Base-by-base conservation (phyloP, 2,888 invertebrate species). In the Agonopterix arenella region DNA sequence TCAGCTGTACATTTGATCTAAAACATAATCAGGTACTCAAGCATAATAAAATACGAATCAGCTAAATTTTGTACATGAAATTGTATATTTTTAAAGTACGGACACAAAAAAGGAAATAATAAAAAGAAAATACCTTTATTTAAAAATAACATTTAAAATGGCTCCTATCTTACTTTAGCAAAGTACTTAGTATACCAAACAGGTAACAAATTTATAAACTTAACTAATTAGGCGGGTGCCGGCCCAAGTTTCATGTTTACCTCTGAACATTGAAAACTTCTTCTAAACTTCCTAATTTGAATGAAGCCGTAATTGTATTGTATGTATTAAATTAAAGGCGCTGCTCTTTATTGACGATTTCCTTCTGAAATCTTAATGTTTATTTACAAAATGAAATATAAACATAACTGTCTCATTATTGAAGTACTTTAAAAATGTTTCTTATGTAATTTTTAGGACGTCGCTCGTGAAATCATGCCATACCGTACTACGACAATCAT, bases 171-270 rank as follows among this genome's bases (percentile, higher is more conserved):
- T 28, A 28, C 28, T 28, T 59, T 28, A 28, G 28, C 60, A 57
- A 70, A 67, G 73, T 71, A 80, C 75, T 83, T 83, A 79, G 80
- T 82, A 80, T 83, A 84, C 76, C 81, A 83, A 84, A 83, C 84
- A 82, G 80, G 84, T 77, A 83, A 80, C 83, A 84, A 83, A 82
- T 84, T 84, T 81, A 78, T 74, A 83, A 84, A 84, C 73, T 83
- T 82, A 75, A 72, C 77, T 83, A 84, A 83, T 84, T 84, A 84
- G 74, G 68, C 66, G 70, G 67, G 68, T 67, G 71, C 73, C 68
- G 69, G 70, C 70, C 70, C 60, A 68, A 77, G 76, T 80, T 83
- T 80, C 77, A 79, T 80, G 77, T 82, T 84, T 79, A 70, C 79
- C 73, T 67, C 48, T 62, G 66, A 78, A 71, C 72, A 73, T 73